These are phyloP conservation scores for Zaprionus bogoriensis DNA, from an alignment of 2,888 invertebrate species.

Conservation along the genomic window DNA sequence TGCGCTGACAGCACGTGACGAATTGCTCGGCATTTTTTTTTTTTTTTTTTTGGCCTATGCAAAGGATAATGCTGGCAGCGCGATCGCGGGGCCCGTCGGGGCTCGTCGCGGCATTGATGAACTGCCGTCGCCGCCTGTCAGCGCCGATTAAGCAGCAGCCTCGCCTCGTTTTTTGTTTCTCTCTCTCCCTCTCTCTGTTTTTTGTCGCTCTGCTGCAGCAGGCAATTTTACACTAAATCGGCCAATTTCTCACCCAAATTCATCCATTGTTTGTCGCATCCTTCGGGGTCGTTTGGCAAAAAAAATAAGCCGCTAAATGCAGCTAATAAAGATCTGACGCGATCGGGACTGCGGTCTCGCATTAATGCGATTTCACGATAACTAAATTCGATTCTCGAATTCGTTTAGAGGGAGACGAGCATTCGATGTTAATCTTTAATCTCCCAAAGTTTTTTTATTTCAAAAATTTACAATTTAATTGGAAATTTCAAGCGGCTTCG, in stretches of 20 bases:
- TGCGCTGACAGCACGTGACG: constrained; percentile 60
- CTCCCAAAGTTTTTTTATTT: background rate
- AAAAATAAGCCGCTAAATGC: constrained; percentile 50
- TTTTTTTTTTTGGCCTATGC: constrained; percentile 2
- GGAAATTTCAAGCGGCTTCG: background rate
- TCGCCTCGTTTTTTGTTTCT: constrained; percentile 36
- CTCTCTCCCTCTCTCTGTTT: background rate
- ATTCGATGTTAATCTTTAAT: background rate
- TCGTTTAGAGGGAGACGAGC: background rate
- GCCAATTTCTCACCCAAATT: constrained; percentile 67
- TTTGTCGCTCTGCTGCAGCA: constrained; percentile 11
- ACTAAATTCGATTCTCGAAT: background rate
- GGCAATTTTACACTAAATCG: constrained; percentile 71
- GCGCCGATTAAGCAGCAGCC: constrained; percentile 28
- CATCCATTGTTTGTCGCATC: constrained; percentile 34
- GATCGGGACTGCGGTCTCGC: constrained; percentile 46
- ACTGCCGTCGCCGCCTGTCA: constrained; percentile 41
- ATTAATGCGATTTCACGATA: constrained; percentile 62
- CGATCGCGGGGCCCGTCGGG: background rate
- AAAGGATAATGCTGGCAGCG: constrained; percentile 32
- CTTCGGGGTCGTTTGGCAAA: constrained; percentile 41
- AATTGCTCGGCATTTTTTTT: constrained; percentile 45
- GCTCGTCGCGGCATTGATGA: constrained; percentile 33
- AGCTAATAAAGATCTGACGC: constrained; percentile 49
- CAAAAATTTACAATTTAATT: background rate